Conservation (phyloP, 2,888 invertebrate species). For the Aphrophora alni region DNA sequence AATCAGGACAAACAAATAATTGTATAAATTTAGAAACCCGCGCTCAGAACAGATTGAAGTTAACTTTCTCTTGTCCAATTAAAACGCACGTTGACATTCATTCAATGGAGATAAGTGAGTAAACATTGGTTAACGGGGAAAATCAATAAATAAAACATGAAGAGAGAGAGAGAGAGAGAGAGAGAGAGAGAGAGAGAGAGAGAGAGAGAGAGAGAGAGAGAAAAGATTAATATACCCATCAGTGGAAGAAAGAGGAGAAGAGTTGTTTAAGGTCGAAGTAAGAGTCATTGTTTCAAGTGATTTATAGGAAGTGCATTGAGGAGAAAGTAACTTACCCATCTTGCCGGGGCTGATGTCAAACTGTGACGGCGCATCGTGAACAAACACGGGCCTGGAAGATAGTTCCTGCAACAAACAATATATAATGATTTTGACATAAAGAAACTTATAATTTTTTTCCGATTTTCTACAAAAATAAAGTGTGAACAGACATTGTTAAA, state of each 20-base stretch:
- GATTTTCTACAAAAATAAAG: too few species aligned
- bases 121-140: neutral
- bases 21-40: too few species aligned
- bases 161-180: neutral
- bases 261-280: too few species aligned
- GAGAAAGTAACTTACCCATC: conserved; percentile 71
- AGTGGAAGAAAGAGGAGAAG: too few species aligned
- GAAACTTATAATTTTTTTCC: conserved; percentile 38
- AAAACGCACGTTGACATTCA: neutral
- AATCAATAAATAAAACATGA: neutral
- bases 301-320: too few species aligned
- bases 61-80: neutral
- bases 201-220: neutral
- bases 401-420: conserved; percentile 77
- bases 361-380: conserved; percentile 77
- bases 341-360: conserved; percentile 88
- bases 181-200: neutral
- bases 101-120: neutral
- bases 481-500: too few species aligned
- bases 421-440: too few species aligned
- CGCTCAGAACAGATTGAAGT: neutral
- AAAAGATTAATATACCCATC: neutral
- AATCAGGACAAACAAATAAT: too few species aligned
- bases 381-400: conserved; percentile 76
- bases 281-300: too few species aligned